A percentile compares a stretch with the other conserved stretches of the same genome.
Conservation (phyloP, 35 echinoderm and acorn worm species). For the Strongylocentrotus purpuratus region DNA sequence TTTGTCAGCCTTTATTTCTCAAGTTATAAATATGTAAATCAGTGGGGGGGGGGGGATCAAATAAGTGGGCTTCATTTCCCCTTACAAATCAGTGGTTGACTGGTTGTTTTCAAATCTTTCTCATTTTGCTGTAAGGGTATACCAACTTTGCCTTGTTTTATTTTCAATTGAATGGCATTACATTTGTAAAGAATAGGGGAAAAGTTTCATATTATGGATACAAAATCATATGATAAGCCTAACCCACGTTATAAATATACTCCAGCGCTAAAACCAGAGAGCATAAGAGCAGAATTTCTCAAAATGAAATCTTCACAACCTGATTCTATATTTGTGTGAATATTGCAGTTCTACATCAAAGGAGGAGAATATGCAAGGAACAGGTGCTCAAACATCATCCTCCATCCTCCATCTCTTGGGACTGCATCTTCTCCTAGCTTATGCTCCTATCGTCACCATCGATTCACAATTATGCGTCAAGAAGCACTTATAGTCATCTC, state of each 20-base stretch:
- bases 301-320: neutral
- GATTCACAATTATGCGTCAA: neutral
- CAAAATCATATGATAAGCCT: no score
- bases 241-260: neutral
- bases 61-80: no score
- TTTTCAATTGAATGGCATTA: no score
- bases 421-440: neutral
- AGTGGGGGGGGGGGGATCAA: no score
- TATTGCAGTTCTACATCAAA: neutral
- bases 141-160: no score
- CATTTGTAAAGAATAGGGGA: no score
- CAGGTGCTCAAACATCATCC: neutral
- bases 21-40: no score
- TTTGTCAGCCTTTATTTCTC: no score
- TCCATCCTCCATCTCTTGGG: neutral
- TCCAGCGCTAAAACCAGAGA: neutral
- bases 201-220: no score
- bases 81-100: no score
- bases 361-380: neutral
- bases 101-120: no score
- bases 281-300: neutral
- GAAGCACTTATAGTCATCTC: neutral
- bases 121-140: no score
- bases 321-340: neutral
- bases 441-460: neutral